These are phyloP conservation scores for Orthosia cruda DNA, from an alignment of 2,888 invertebrate genomes.

Conservation along the genomic window DNA sequence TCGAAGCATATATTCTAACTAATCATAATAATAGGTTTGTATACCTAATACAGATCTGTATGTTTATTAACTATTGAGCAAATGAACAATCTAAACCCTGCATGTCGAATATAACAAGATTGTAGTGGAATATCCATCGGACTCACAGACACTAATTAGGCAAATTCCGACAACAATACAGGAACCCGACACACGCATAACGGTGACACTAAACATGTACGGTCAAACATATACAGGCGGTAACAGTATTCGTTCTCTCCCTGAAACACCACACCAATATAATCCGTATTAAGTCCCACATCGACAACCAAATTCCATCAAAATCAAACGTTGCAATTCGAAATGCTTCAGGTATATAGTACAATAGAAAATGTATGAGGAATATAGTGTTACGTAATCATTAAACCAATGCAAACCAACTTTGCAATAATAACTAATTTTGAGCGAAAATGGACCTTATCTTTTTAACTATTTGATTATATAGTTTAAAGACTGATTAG, in stretches of 20 bases:
- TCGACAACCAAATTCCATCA: constrained; percentile 21
- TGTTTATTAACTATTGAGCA: background rate
- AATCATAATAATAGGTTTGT: background rate
- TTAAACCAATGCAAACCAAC: background rate
- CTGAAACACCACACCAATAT: constrained; percentile 22
- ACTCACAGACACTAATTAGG: constrained; percentile 62
- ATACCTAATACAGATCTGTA: background rate
- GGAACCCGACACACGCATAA: constrained; percentile 40
- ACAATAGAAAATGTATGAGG: constrained; percentile 16
- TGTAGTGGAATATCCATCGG: constrained; percentile 46
- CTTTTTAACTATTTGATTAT: too few species aligned
- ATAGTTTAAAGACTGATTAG: too few species aligned
- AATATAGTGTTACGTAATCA: background rate
- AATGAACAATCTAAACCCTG: constrained; percentile 26
- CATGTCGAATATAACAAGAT: constrained; percentile 41
- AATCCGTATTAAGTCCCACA: constrained; percentile 14
- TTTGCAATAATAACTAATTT: background rate
- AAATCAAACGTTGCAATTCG: background rate
- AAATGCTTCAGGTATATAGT: constrained; percentile 9
- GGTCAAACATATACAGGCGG: constrained; percentile 32
- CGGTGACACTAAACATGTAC: constrained; percentile 35
- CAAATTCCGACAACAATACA: constrained; percentile 57
- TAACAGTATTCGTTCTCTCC: constrained; percentile 20
- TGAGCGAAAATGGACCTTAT: background rate
- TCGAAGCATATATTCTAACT: background rate